Evolutionary conservation across 2,888 invertebrate genomes (phyloP).

Genomic region (Rhamphomyia laevipes): DNA sequence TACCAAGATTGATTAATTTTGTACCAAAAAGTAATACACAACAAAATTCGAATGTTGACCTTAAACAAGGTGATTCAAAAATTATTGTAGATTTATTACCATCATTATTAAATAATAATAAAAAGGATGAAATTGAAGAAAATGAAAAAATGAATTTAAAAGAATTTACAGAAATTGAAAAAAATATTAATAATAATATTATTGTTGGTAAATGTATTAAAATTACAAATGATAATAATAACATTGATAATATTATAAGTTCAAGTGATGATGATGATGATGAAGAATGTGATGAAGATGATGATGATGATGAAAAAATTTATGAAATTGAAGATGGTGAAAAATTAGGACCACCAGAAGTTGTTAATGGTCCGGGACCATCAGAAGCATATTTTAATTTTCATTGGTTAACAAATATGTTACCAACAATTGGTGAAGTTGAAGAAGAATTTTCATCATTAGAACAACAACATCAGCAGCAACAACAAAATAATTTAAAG

Average conservation of each 20-base stretch:
- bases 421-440: constrained; percentile 38
- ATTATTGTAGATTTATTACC: no score
- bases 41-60: not conserved
- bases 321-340: constrained; percentile 37
- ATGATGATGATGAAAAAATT: constrained; percentile 27
- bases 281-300: constrained; percentile 17
- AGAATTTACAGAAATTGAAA: not conserved
- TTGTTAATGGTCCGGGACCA: constrained; percentile 35
- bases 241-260: constrained; percentile 18
- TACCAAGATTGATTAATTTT: constrained; percentile 60
- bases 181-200: constrained; percentile 6
- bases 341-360: constrained; percentile 35
- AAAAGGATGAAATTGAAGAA: not conserved
- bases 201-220: constrained; percentile 32
- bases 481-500: not conserved
- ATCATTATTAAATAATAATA: no score
- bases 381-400: constrained; percentile 39
- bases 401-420: constrained; percentile 35
- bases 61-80: no score
- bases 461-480: constrained; percentile 22
- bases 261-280: constrained; percentile 29
- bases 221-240: constrained; percentile 20
- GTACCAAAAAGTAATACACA: constrained; percentile 49
- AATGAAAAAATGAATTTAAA: not conserved
- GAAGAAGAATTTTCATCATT: constrained; percentile 37